These are phyloP conservation scores for Chromoteleia sp. DNA, from an alignment of 2,888 invertebrate species.

Conservation along the genomic window DNA sequence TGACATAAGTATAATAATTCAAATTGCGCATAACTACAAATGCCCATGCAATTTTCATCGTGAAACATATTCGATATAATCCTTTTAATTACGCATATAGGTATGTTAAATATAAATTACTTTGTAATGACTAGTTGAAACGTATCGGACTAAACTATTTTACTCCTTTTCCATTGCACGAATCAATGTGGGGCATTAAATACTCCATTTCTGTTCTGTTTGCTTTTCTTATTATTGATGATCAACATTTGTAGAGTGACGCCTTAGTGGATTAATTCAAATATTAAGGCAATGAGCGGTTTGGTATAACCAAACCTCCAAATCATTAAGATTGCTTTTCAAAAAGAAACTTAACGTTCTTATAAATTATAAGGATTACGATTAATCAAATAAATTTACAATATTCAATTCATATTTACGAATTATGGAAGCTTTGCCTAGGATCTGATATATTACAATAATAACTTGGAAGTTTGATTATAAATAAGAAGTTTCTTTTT, in stretches of 20 bases:
- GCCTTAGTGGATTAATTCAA: background rate
- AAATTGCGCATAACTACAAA: constrained; percentile 22
- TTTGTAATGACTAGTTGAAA: background rate
- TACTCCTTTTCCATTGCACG: background rate
- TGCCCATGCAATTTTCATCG: constrained; percentile 28
- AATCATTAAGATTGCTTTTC: too few species aligned
- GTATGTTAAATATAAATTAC: constrained; percentile 4
- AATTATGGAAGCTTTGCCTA: constrained; percentile 16
- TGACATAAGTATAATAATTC: constrained; percentile 1
- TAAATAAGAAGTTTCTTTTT: background rate
- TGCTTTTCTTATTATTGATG: constrained; percentile 13
- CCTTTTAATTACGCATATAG: constrained; percentile 8
- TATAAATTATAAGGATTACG: background rate
- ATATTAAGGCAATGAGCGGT: constrained; percentile 24
- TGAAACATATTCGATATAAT: constrained; percentile 14
- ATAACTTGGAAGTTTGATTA: constrained; percentile 43
- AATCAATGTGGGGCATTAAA: background rate
- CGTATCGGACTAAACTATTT: constrained; percentile 11
- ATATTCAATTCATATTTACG: background rate
- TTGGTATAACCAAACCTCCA: constrained; percentile 34
- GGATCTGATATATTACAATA: constrained; percentile 4
- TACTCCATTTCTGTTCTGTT: background rate
- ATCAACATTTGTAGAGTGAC: constrained; percentile 16
- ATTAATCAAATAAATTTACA: background rate
- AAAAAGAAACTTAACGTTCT: background rate